Base-by-base conservation (phyloP, 2,888 invertebrate species). In the Brenthis hecate region DNA sequence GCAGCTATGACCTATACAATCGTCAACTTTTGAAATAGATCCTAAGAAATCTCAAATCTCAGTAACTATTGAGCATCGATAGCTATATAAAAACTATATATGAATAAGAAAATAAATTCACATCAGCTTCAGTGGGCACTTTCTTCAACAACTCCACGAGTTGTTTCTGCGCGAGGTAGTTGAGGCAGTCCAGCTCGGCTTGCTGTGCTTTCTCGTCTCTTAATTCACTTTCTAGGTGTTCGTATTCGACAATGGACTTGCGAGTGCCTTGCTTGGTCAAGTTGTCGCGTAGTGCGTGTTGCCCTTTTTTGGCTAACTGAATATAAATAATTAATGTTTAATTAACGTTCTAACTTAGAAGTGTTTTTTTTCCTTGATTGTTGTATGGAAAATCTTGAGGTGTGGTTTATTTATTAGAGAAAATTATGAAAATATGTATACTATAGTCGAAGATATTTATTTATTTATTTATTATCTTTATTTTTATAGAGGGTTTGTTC, bases 181-280 rank as follows among this genome's bases (percentile, higher is more conserved):
- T 92, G 32, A 92, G 84, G 72, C 94, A 93, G 74, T 93, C 89
- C 55, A 93, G 87, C 75, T 94, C 94, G 0, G 85, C 83, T 48
- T 90, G 89, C 70, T 94, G 94, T 11, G 90, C 87, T 11, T 89
- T 85, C 66, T 93, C 90, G 66, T 94, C 94, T 0, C 94, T 84
- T 5, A 94, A 83, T 66, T 93, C 92, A 19, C 91, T 85, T 56
- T 92, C 86, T 58, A 95, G 76, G 1, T 94, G 87, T 56, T 92
- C 92, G 68, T 92, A 93, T 66, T 95, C 89, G 36, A 93, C 88
- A 28, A 91, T 88, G 13, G 93, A 91, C 69, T 93, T 85, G 43
- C 85, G 83, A 0, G 91, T 91, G 61, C 95, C 94, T 56, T 84
- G 87, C 74, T 93, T 93, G 13, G 87, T 85, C 70, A 93, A 91